Evolutionary conservation across 2,888 invertebrate species (phyloP).

Genomic region (Nomada fucata): DNA sequence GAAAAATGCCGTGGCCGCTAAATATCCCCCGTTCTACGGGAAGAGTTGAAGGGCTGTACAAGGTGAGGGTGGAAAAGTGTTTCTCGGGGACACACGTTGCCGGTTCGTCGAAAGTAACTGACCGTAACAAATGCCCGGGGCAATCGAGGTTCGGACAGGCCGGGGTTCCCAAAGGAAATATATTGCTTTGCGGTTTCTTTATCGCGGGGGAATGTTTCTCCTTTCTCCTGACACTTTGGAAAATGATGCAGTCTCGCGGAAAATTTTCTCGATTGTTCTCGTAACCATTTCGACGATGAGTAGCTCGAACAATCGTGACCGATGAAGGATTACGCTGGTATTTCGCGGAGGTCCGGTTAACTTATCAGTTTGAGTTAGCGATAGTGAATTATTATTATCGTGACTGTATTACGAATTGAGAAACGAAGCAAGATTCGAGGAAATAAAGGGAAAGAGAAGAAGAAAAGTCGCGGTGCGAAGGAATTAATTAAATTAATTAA

Average conservation of each 20-base stretch:
- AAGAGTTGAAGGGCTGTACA: not conserved
- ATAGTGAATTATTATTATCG: no score
- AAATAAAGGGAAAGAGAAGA: no score
- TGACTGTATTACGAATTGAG: no score
- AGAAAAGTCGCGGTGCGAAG: no score
- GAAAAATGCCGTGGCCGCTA: conserved; percentile 37
- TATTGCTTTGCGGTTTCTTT: conserved; percentile 59
- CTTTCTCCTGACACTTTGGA: conserved; percentile 39
- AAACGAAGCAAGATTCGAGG: no score
- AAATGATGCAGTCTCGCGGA: conserved; percentile 48
- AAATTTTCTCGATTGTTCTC: conserved; percentile 46
- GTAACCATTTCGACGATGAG: not conserved
- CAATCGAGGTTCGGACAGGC: conserved; percentile 50
- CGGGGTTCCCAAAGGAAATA: conserved; percentile 60
- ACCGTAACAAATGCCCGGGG: conserved; percentile 60
- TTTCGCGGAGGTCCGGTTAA: not conserved
- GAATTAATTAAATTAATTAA: no score
- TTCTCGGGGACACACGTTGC: conserved; percentile 27
- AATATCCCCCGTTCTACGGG: conserved; percentile 16
- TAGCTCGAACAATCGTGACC: not conserved
- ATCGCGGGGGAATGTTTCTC: conserved; percentile 53
- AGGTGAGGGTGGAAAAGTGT: conserved; percentile 20
- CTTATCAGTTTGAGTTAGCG: not conserved
- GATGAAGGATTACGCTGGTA: not conserved
- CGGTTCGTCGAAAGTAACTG: conserved; percentile 53